Base-by-base conservation (phyloP, 2,797 vertebrate genomes). In the Argya squamiceps region DNA sequence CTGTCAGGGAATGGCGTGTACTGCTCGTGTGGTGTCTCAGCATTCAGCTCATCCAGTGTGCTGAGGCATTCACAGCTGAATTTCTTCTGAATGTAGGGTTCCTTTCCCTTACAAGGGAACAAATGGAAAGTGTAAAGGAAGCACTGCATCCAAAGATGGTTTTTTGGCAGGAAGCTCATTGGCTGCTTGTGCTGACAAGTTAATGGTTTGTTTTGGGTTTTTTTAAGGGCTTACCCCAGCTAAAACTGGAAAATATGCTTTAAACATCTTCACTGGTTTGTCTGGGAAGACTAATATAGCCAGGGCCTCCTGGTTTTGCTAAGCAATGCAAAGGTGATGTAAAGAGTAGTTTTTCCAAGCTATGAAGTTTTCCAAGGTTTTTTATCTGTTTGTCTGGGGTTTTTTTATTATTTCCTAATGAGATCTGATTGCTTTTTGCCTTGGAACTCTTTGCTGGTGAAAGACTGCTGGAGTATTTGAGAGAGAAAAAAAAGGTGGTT, bases 71-170 rank as follows among this genome's bases (percentile, higher is more conserved):
- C 60, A n/a, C 52, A 50, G 73, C 73, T 49, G 36, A 89, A 76
- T 84, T 91, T 82, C 87, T 67, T 50, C 15, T 44, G 60, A 77
- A 70, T 93, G 69, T 83, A 76, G 88, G 75, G 75, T 67, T 69
- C 56, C 70, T 92, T 91, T 89, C 64, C 93, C 92, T 94, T 94
- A 94, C 79, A 95, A 90, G 90, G 75, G 82, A 93, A 85, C 60
- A 67, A 94, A 63, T 58, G 59, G 58, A n/a, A 56, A 50, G 75
- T 9, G 30, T 37, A 69, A 93, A 75, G 47, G 59, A 71, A 94
- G 29, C 2, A 2, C 24, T 87, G 32, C 55, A 49, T 73, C 46
- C 79, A 69, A 4, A 27, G 79, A 49, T 8, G 1, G 18, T 73
- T 78, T 78, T 78, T 77, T 92, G 92, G 82, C 95, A 94, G 64